phyloP scores from a whole-genome alignment of 2,888 invertebrate species.

The Drosophila meridiana region DNA sequence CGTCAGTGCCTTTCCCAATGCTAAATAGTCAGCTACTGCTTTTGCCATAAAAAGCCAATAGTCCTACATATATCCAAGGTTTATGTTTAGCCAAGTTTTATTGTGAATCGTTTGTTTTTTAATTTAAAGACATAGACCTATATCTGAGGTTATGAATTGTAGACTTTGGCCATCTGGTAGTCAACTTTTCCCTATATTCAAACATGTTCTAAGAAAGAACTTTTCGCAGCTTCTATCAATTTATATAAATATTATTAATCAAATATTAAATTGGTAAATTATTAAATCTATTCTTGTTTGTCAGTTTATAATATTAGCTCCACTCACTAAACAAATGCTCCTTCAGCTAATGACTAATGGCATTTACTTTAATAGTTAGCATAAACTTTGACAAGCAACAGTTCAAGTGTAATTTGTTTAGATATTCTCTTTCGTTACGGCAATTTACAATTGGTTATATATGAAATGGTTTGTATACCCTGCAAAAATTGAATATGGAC shows the following conservation, averaged over 20 bases:
- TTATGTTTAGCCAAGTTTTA: slow-evolving; percentile 15
- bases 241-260: neutral
- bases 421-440: slow-evolving; percentile 48
- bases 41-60: slow-evolving; percentile 18
- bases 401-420: slow-evolving; percentile 51
- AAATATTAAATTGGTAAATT: neutral
- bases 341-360: slow-evolving; percentile 5
- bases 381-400: slow-evolving; percentile 19
- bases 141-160: neutral
- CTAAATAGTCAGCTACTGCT: slow-evolving; percentile 41
- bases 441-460: slow-evolving; percentile 44
- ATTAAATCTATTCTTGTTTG: neutral
- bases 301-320: neutral
- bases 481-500: no score
- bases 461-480: slow-evolving; percentile 15
- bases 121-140: neutral
- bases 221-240: neutral
- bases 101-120: neutral
- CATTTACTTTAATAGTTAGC: slow-evolving; percentile 13
- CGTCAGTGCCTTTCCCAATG: slow-evolving; percentile 37
- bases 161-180: neutral
- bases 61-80: slow-evolving; percentile 11
- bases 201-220: neutral
- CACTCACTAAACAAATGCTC: neutral
- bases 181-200: neutral